A percentile compares a stretch with the other conserved stretches of the same genome.
Conservation (phyloP, 2,797 vertebrate species). For the Sebastiscus albofasciatus region DNA sequence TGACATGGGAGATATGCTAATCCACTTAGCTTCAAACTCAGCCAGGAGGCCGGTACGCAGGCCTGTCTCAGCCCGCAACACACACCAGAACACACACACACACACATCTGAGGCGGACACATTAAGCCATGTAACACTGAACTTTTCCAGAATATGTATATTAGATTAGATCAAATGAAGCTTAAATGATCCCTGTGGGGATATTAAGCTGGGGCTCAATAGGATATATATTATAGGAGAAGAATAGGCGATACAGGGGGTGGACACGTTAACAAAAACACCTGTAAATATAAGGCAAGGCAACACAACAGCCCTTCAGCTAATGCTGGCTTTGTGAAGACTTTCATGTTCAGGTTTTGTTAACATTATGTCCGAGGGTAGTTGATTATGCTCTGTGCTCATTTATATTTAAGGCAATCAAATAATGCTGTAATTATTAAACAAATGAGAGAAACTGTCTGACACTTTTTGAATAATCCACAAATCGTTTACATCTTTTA, state of each 20-base stretch:
- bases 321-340: not conserved
- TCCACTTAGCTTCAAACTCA: slow-evolving; percentile 83
- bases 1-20: slow-evolving; percentile 82
- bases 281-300: slow-evolving; percentile 3
- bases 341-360: not conserved
- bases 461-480: not conserved
- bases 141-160: slow-evolving; percentile 50
- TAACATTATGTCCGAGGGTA: not conserved
- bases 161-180: slow-evolving; percentile 47
- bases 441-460: not conserved
- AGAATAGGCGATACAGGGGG: not conserved
- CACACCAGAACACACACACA: slow-evolving; percentile 7
- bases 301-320: not conserved
- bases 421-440: not conserved
- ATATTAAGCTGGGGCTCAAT: slow-evolving; percentile 33
- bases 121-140: slow-evolving; percentile 54
- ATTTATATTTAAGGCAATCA: not conserved
- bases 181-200: slow-evolving; percentile 39
- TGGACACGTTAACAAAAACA: slow-evolving; percentile 16
- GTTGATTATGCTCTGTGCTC: not conserved
- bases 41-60: slow-evolving; percentile 57
- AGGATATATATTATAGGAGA: slow-evolving; percentile 13
- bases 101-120: slow-evolving; percentile 32
- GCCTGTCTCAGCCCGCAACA: slow-evolving; percentile 44
- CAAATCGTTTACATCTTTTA: not conserved